Conservation (phyloP, 1,140 invertebrate genomes). For the Diachasmimorpha longicaudata region DNA sequence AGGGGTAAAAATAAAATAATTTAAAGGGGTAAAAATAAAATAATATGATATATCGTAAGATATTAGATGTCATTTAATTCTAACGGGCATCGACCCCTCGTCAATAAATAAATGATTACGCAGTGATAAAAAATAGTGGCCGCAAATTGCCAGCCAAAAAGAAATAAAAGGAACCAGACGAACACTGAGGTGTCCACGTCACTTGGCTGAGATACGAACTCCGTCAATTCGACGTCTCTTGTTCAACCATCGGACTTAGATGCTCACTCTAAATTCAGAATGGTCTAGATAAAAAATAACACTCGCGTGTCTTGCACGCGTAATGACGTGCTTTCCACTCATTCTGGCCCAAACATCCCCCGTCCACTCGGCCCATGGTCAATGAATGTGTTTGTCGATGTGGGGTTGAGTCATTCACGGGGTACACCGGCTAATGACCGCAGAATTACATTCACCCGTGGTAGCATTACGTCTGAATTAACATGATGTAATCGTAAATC, state of each 20-base stretch:
- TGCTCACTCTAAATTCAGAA: conserved; percentile 37
- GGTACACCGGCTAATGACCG: conserved; percentile 13
- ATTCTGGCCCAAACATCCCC: background rate
- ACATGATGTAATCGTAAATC: background rate
- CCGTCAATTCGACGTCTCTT: background rate
- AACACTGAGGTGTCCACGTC: background rate
- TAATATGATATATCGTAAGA: no score
- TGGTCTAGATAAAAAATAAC: conserved; percentile 2
- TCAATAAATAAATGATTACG: no score
- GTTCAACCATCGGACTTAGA: background rate
- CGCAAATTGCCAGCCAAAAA: conserved; percentile 21
- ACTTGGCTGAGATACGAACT: conserved; percentile 29
- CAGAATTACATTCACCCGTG: conserved; percentile 7
- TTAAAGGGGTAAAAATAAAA: no score
- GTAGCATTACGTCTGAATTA: conserved; percentile 13
- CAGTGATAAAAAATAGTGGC: no score
- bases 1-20: no score
- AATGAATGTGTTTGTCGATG: background rate
- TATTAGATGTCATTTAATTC: no score
- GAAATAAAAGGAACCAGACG: background rate
- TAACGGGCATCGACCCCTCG: no score
- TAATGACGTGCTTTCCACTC: background rate
- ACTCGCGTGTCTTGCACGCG: conserved; percentile 32
- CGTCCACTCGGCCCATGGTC: background rate
- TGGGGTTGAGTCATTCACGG: conserved; percentile 9